Percentiles rank a stretch among this genome's conserved stretches.
Evolutionary conservation across 2,113 vertebrate genomes (phyloP).

Genomic region (Galemys pyrenaicus): DNA sequence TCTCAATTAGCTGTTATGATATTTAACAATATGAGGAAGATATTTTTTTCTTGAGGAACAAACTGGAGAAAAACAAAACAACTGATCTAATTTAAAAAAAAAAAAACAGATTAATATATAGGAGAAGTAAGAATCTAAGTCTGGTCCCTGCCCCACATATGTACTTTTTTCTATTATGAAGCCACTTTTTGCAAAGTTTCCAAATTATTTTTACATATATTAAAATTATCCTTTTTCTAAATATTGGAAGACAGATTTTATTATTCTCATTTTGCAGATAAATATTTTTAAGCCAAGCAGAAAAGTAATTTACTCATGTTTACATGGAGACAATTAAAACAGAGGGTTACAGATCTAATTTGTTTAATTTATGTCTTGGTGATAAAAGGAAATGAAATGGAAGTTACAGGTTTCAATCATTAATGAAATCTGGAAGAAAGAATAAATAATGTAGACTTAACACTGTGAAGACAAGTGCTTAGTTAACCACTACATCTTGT

Average conservation of each 20-base stretch:
- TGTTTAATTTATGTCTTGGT: neutral
- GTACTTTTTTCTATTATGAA: neutral
- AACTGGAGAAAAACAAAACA: neutral
- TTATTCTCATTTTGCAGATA: neutral
- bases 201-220: neutral
- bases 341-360: neutral
- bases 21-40: neutral
- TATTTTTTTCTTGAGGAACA: neutral
- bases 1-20: neutral
- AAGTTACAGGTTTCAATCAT: neutral
- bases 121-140: neutral
- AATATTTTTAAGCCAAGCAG: neutral
- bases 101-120: neutral
- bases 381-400: neutral
- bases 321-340: neutral
- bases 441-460: neutral
- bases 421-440: neutral
- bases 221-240: neutral
- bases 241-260: conserved; percentile 1
- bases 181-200: neutral
- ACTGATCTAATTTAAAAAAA: neutral
- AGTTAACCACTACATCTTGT: neutral
- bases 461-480: neutral
- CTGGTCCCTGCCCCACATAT: neutral
- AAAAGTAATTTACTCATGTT: neutral